Evolutionary conservation across 2,888 invertebrate species (phyloP).

Genomic region (Halocaridina rubra): DNA sequence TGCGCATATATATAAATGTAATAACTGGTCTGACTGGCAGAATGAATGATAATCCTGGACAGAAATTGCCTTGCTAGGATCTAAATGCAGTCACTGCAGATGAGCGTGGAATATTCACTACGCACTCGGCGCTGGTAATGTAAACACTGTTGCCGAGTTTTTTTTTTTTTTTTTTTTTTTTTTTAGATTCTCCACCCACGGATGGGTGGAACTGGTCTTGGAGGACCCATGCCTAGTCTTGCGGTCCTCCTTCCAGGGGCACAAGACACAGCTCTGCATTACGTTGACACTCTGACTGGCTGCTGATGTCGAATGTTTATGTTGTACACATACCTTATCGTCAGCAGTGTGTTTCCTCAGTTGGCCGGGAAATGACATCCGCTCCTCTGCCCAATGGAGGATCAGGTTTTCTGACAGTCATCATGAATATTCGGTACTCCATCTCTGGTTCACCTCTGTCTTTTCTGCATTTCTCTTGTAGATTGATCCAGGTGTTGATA

Average conservation of each 20-base stretch:
- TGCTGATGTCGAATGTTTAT: too few relatives aligned
- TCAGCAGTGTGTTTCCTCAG: too few relatives aligned
- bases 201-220: too few relatives aligned
- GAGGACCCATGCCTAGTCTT: too few relatives aligned
- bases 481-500: constrained; percentile 24
- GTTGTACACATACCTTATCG: too few relatives aligned
- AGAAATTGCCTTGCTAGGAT: background rate
- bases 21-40: too few relatives aligned
- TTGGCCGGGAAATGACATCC: background rate
- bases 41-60: background rate
- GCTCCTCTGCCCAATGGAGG: background rate
- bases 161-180: background rate
- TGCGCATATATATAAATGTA: too few relatives aligned
- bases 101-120: background rate
- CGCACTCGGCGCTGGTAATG: background rate
- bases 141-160: background rate
- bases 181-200: too few relatives aligned
- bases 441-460: constrained; percentile 6
- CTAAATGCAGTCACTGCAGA: background rate
- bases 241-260: background rate
- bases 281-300: too few relatives aligned
- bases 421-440: constrained; percentile 14
- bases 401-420: background rate
- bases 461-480: too few relatives aligned
- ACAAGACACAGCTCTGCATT: background rate